Base-by-base conservation (phyloP, 2,888 invertebrate species). In the Steinernema scapterisci region DNA sequence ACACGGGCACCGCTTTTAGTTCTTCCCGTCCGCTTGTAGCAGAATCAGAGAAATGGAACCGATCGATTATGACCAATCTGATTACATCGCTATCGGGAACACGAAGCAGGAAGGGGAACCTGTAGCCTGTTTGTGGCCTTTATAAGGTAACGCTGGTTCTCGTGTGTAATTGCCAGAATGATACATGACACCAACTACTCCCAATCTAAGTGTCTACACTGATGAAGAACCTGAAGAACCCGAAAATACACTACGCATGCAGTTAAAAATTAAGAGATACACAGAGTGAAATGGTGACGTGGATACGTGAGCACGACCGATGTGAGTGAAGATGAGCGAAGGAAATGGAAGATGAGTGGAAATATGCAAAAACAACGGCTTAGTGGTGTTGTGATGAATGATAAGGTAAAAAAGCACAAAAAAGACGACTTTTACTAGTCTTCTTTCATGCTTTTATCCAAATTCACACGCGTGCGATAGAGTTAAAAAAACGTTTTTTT, bases 381-480 rank as follows among this genome's bases (percentile, higher is more conserved):
- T n/a, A 48, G 48, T 48, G 48, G 19, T 48, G 48, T 16, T 48
- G 48, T 48, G 48, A 16, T 48, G 19, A 48, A 48, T 3, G 48
- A 48, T 19, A 48, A 48, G 5, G 48, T n/a, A 48, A 19, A 48
- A 48, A 48, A 48, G 19, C 19, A 48, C 19, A 48, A 48, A 48
- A 44, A 19, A 48, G 19, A 48, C 3, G 48, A 48, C 38, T 9
- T 6, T 38, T 3, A 38, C 38, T 9, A n/a, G n/a, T n/a, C n/a
- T n/a, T n/a, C 5, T 16, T n/a, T 13, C 48, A 48, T 48, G 48
- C 19, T 16, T 16, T 7, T 16, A 48, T 48, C 48, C 38, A 48
- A 48, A 48, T 38, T 63, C 63, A 63, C 63, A 63, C 27, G 63
- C 63, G 63, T 63, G 63, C 63, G 63, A 63, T 31, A 63, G 54